Evolutionary conservation across 2,797 vertebrate genomes (phyloP).

Genomic region (Acanthopagrus latus): DNA sequence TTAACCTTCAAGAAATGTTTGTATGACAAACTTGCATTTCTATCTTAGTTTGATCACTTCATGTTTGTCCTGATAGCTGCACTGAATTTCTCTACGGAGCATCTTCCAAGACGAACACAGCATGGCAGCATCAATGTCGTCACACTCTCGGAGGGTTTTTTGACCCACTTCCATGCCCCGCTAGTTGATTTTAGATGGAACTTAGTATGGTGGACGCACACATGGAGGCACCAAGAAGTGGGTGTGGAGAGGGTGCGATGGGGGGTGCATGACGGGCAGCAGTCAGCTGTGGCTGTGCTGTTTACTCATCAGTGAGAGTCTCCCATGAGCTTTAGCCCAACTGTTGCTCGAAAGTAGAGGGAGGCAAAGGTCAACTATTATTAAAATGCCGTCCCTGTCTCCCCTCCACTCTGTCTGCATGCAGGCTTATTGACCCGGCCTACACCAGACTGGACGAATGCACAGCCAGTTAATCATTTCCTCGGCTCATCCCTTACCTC

Average conservation of each 20-base stretch:
- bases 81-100: too few species aligned
- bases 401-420: constrained; percentile 3
- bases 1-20: too few species aligned
- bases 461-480: constrained; percentile 59
- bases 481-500: constrained; percentile 51
- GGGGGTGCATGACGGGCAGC: constrained; percentile 9
- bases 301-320: constrained; percentile 41
- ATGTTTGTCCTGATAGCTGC: too few species aligned
- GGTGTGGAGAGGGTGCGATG: background rate
- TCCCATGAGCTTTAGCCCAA: constrained; percentile 19
- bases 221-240: too few species aligned
- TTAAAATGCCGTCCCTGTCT: constrained; percentile 24
- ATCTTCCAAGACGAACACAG: too few species aligned
- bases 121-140: too few species aligned
- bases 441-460: constrained; percentile 11
- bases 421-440: constrained; percentile 22
- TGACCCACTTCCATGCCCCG: too few species aligned
- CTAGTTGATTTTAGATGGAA: too few species aligned
- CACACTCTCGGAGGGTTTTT: too few species aligned
- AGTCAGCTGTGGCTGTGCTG: constrained; percentile 39
- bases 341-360: constrained; percentile 37
- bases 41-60: too few species aligned
- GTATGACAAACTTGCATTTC: too few species aligned
- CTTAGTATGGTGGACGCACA: too few species aligned
- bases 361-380: constrained; percentile 63